A percentile compares a stretch with the other conserved stretches of the same genome.
Evolutionary conservation across 1,140 invertebrate species (phyloP).

Genomic region (Scaptomyza pallida): DNA sequence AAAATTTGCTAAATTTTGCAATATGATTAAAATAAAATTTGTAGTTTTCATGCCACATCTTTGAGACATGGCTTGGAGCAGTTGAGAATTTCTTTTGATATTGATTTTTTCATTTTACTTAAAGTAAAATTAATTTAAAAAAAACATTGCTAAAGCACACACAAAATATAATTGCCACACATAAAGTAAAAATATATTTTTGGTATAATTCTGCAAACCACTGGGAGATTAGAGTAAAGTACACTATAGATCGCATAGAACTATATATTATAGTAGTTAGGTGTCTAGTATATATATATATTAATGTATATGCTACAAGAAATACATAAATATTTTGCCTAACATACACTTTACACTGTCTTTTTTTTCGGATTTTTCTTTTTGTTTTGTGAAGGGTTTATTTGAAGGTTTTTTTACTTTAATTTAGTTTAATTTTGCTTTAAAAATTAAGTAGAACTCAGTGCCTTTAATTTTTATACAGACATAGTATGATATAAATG

Average conservation of each 20-base stretch:
- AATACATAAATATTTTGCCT: slow-evolving; percentile 74
- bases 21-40: slow-evolving; percentile 34
- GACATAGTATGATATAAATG: slow-evolving; percentile 33
- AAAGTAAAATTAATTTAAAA: slow-evolving; percentile 81
- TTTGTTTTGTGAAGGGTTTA: neutral
- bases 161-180: slow-evolving; percentile 73
- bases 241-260: slow-evolving; percentile 23
- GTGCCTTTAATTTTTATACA: slow-evolving; percentile 80
- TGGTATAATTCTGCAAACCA: slow-evolving; percentile 82
- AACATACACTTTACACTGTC: slow-evolving; percentile 63
- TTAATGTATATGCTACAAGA: slow-evolving; percentile 58
- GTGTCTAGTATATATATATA: slow-evolving; percentile 31
- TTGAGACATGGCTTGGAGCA: slow-evolving; percentile 50
- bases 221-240: slow-evolving; percentile 66
- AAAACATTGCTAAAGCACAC: slow-evolving; percentile 80
- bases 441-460: slow-evolving; percentile 83
- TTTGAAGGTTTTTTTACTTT: slow-evolving; percentile 34
- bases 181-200: slow-evolving; percentile 82
- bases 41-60: slow-evolving; percentile 36
- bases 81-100: slow-evolving; percentile 41
- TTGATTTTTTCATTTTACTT: slow-evolving; percentile 69
- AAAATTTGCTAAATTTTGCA: slow-evolving; percentile 78
- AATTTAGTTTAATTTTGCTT: slow-evolving; percentile 37
- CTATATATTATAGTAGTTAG: slow-evolving; percentile 13
- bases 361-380: slow-evolving; percentile 44